These are phyloP conservation scores for Heliconius aoede DNA, from an alignment of 2,888 invertebrate species.

Conservation along the genomic window DNA sequence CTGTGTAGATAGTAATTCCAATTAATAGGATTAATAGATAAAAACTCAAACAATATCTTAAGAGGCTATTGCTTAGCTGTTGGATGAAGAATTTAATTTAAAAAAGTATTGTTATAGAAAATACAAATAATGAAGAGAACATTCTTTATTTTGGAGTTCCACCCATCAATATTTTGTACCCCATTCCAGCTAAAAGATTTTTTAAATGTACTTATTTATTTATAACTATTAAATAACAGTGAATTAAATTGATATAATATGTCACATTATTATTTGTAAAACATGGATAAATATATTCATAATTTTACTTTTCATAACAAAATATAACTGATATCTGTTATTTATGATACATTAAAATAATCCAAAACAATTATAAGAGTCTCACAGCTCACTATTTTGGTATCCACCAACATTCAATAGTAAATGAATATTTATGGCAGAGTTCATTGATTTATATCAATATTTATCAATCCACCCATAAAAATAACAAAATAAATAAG, in stretches of 20 bases:
- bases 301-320: no score
- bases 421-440: not conserved
- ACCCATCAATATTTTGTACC: no score
- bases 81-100: not conserved
- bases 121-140: not conserved
- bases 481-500: not conserved
- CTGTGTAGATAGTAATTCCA: no score
- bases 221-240: no score
- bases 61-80: not conserved
- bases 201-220: not conserved
- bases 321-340: no score
- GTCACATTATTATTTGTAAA: not conserved
- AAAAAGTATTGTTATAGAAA: not conserved
- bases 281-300: not conserved
- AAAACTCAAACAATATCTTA: not conserved
- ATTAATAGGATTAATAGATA: not conserved
- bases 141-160: no score
- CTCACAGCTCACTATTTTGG: not conserved
- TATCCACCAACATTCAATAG: not conserved
- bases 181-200: no score
- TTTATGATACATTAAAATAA: not conserved
- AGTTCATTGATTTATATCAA: not conserved
- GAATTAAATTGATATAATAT: not conserved
- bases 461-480: not conserved
- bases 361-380: not conserved